A percentile compares a stretch with the other conserved stretches of the same genome.
These are phyloP conservation scores for Palythoa grandis DNA, from an alignment of 92 coral and sea anemone species.

Conservation along the genomic window DNA sequence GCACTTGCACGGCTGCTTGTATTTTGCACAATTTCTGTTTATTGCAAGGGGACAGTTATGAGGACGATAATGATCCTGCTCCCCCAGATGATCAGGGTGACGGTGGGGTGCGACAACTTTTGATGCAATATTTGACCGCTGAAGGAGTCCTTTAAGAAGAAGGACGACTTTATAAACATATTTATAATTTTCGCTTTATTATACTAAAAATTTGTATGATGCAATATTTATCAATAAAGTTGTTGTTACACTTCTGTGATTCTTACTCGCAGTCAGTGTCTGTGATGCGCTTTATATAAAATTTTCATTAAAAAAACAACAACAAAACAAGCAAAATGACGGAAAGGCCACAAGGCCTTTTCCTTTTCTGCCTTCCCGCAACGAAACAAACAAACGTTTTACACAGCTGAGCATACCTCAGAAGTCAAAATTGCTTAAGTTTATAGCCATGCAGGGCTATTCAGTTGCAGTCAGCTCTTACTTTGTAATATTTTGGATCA, in stretches of 20 bases:
- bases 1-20: slow-evolving; percentile 25
- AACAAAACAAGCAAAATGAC: slow-evolving; percentile 14
- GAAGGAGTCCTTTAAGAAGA: not conserved
- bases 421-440: slow-evolving; percentile 6
- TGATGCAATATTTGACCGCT: no score
- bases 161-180: slow-evolving; percentile 10
- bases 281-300: no score
- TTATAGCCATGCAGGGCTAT: not conserved
- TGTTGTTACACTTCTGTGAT: no score
- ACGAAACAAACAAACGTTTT: slow-evolving; percentile 16
- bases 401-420: slow-evolving; percentile 23
- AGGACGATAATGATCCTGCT: slow-evolving; percentile 5
- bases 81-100: not conserved
- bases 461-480: slow-evolving; percentile 24
- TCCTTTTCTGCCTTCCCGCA: slow-evolving; percentile 20
- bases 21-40: slow-evolving; percentile 17
- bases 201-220: slow-evolving; percentile 6
- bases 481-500: slow-evolving; percentile 8
- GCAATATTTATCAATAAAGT: no score
- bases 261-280: no score
- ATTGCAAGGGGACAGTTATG: slow-evolving; percentile 21
- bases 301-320: not conserved
- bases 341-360: slow-evolving; percentile 3
- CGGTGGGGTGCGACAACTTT: no score
- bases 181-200: slow-evolving; percentile 2